Evolutionary conservation across 2,888 invertebrate genomes (phyloP), one percentile per base, ranked within the genome.

Genomic region (Scrobipalpa costella): DNA sequence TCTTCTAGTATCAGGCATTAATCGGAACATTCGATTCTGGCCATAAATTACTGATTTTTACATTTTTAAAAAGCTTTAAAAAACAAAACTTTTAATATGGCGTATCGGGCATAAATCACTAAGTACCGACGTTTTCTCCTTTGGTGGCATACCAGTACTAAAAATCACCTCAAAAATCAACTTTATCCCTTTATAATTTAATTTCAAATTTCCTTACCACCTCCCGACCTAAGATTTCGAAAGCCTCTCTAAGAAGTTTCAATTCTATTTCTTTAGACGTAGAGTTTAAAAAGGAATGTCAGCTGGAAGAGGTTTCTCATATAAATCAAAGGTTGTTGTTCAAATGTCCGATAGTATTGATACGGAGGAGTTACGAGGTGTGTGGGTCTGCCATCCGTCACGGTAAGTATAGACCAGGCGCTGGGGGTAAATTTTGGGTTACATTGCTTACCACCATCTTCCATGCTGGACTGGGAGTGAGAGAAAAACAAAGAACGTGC

Each of bases 31-130:
- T 89, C 89, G 90, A 90, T 91, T 89, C 87, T 83, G 84, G 77
- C 72, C 88, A 90, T 91, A 91, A 91, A 91, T 91, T 82, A 90
- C 85, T 81, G 88, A 90, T 87, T 91, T 90, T 89, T 84, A 90
- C 86, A 88, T 88, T 59, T 59, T 49, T 87, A 80, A 83, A 85
- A 84, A 85, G 86, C 78, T 81, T 73, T 80, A 78, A 82, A 83
- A 90, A 89, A 88, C 62, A 89, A 89, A 88, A 89, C 86, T 79
- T 87, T 89, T 90, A 90, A 90, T 91, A 90, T 78, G 81, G 80
- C 86, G 83, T 88, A 89, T 90, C 88, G 85, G 78, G 72, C 80
- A 88, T 91, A 91, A 90, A 90, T 91, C 90, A 90, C 86, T 80
- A 75, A 75, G 81, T 88, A 90, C 83, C 86, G 89, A 88, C 88